A percentile compares a stretch with the other conserved stretches of the same genome.
Evolutionary conservation across 2,113 vertebrate genomes (phyloP).

Genomic region (Peromyscus leucopus): DNA sequence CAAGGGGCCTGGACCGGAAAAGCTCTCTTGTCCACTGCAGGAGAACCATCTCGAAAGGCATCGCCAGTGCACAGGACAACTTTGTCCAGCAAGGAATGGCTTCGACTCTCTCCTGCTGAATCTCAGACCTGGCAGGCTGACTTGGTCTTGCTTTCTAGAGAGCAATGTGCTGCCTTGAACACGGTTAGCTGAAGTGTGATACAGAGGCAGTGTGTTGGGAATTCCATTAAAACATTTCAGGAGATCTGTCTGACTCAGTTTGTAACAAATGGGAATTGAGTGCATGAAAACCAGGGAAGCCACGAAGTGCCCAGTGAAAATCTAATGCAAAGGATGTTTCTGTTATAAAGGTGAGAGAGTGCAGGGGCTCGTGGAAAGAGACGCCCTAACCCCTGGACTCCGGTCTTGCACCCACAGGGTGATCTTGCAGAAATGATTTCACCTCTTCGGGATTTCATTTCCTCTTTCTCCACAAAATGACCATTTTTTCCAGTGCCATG

Average conservation of each 20-base stretch:
- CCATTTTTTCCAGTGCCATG: conserved; percentile 18
- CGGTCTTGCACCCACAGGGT: background rate
- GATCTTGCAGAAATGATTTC: conserved; percentile 13
- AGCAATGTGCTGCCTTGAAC: background rate
- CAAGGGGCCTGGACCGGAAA: background rate
- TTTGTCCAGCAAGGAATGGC: background rate
- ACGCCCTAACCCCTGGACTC: background rate
- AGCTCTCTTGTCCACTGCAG: background rate
- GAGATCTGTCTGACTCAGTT: conserved; percentile 7
- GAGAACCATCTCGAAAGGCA: background rate
- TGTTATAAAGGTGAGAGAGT: background rate
- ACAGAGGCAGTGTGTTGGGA: background rate
- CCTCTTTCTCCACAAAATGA: conserved; percentile 56
- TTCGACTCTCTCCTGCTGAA: background rate
- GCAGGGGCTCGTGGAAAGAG: background rate
- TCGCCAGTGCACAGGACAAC: background rate
- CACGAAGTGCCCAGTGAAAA: background rate
- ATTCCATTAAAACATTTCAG: background rate
- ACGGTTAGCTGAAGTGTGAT: background rate
- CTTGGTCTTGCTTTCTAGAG: background rate
- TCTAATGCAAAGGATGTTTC: background rate
- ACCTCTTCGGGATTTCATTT: conserved; percentile 30
- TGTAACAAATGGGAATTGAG: conserved; percentile 14
- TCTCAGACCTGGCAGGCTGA: background rate
- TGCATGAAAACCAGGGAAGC: background rate